These are phyloP conservation scores for Zaprionus africanus DNA, from an alignment of 1,140 invertebrate genomes.

Conservation along the genomic window DNA sequence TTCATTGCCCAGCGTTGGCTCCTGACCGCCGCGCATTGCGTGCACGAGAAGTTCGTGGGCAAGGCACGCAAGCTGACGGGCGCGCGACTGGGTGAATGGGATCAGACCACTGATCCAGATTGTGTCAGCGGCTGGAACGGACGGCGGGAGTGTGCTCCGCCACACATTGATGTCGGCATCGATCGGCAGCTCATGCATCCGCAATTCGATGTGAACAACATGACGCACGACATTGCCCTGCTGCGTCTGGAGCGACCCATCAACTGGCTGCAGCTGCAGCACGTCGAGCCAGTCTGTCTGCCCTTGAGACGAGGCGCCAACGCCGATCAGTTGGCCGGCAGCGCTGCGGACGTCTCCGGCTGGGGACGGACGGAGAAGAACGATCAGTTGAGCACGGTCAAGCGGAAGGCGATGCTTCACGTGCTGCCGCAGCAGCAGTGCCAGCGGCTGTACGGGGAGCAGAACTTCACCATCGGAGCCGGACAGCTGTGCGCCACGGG, in stretches of 20 bases:
- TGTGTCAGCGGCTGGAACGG: slow-evolving; percentile 52
- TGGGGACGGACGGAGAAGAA: slow-evolving; percentile 91
- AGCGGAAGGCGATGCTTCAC: slow-evolving; percentile 58
- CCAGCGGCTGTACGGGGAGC: slow-evolving; percentile 20
- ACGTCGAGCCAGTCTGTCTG: slow-evolving; percentile 90
- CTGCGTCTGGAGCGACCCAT: slow-evolving; percentile 88
- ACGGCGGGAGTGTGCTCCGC: slow-evolving; percentile 84
- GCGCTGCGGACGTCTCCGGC: slow-evolving; percentile 89
- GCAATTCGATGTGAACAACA: slow-evolving; percentile 23
- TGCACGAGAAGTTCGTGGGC: slow-evolving; percentile 85
- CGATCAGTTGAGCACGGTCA: slow-evolving; percentile 53
- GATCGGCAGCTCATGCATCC: slow-evolving; percentile 71
- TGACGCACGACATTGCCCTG: slow-evolving; percentile 90
- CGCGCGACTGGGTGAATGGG: slow-evolving; percentile 80
- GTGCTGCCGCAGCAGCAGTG: slow-evolving; percentile 51
- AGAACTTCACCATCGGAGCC: not conserved
- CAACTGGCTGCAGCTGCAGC: slow-evolving; percentile 28
- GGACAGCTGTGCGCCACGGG: slow-evolving; percentile 72
- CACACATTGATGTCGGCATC: slow-evolving; percentile 86
- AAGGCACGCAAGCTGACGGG: slow-evolving; percentile 80
- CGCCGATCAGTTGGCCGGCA: slow-evolving; percentile 83
- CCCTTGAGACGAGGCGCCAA: slow-evolving; percentile 85
- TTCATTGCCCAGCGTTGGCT: slow-evolving; percentile 86
- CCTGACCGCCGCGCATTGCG: slow-evolving; percentile 86
- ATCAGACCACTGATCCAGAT: slow-evolving; percentile 62